Evolutionary conservation across 2,888 invertebrate species (phyloP).

Genomic region (Baccha elongata): DNA sequence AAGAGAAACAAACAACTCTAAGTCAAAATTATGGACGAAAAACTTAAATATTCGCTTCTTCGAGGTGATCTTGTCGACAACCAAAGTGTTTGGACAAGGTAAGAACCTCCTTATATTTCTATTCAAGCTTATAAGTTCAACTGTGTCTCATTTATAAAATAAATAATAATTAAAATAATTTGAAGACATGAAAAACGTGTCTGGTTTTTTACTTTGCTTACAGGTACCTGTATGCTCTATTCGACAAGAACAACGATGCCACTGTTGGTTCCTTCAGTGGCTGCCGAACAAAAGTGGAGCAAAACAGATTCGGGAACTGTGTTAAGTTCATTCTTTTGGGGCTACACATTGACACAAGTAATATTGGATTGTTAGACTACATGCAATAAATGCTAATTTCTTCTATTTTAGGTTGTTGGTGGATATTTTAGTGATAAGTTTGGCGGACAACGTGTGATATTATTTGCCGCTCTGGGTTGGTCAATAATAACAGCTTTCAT

Average conservation of each 20-base stretch:
- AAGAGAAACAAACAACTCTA: not conserved
- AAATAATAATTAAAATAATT: not conserved
- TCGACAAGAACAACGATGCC: constrained; percentile 87
- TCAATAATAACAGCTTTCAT: constrained; percentile 84
- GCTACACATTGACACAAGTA: constrained; percentile 87
- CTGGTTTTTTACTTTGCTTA: constrained; percentile 85
- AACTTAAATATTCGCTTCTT: constrained; percentile 81
- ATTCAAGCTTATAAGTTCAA: not conserved
- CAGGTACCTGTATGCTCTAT: constrained; percentile 87
- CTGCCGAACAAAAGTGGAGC: constrained; percentile 86
- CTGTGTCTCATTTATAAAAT: not conserved
- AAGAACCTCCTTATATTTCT: too few species aligned
- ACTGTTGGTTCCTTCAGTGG: constrained; percentile 85
- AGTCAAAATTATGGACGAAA: constrained; percentile 78
- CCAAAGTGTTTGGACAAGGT: constrained; percentile 82
- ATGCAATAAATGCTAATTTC: not conserved
- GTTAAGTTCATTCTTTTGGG: constrained; percentile 89
- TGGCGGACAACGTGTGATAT: constrained; percentile 87
- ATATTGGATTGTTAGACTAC: not conserved
- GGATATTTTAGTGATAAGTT: constrained; percentile 85
- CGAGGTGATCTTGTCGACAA: constrained; percentile 82
- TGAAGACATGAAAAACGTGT: constrained; percentile 83
- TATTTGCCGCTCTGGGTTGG: constrained; percentile 85
- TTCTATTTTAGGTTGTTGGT: constrained; percentile 81
- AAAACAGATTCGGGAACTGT: constrained; percentile 88